Percentiles rank a stretch among this genome's conserved stretches.
Conservation (phyloP, 2,888 invertebrate species). For the Pristionchus fissidentatus region DNA sequence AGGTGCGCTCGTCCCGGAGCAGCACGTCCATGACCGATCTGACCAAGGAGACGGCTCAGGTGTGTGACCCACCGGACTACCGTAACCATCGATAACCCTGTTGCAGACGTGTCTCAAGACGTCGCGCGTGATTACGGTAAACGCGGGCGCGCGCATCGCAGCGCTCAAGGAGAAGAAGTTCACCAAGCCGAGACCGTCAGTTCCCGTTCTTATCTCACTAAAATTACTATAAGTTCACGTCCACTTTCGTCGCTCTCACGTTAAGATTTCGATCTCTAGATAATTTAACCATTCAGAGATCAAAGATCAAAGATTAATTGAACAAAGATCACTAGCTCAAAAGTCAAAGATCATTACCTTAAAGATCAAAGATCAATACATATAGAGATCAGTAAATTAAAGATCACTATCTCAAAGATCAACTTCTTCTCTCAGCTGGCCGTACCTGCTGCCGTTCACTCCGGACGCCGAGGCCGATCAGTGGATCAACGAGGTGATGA, state of each 20-base stretch:
- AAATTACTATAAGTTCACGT: too few species aligned
- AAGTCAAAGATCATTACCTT: too few species aligned
- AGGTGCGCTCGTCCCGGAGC: too few species aligned
- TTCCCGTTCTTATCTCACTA: too few species aligned
- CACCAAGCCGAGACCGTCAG: conserved; percentile 25
- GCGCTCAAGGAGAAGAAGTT: conserved; percentile 31
- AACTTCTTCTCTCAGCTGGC: not conserved
- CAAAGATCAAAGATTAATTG: too few species aligned
- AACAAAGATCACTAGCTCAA: too few species aligned
- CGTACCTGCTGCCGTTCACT: conserved; percentile 30
- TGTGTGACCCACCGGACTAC: not conserved
- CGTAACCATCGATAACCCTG: not conserved
- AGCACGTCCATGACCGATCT: not conserved
- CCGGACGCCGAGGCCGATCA: conserved; percentile 34
- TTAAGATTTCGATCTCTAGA: too few species aligned
- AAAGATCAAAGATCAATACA: not conserved
- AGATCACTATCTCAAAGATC: conserved; percentile 13
- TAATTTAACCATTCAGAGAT: too few species aligned
- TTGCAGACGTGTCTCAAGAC: conserved; percentile 14
- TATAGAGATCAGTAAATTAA: too few species aligned
- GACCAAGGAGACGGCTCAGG: not conserved
- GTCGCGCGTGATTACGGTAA: not conserved
- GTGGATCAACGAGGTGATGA: conserved; percentile 23
- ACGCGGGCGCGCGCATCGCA: conserved; percentile 3
- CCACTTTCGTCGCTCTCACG: too few species aligned